Conservation (phyloP, 2,113 vertebrate genomes). For the Pipra filicauda region DNA sequence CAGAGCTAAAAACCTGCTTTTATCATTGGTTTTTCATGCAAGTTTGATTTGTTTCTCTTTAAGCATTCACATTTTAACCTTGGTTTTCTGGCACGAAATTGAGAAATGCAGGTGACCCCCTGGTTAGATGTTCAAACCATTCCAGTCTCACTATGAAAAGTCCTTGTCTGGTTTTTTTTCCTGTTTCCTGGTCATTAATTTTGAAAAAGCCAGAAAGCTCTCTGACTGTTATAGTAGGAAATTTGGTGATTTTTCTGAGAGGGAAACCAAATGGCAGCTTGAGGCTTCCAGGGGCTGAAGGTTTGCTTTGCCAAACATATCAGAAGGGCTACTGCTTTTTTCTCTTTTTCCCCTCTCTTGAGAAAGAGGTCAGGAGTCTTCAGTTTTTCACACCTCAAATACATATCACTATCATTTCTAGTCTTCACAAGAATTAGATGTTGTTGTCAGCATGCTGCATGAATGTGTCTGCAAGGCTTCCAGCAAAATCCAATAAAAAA, state of each 20-base stretch:
- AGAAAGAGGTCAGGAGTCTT: neutral
- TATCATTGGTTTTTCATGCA: neutral
- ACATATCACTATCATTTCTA: neutral
- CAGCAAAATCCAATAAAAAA: neutral
- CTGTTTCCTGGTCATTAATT: neutral
- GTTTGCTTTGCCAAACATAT: neutral
- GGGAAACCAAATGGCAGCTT: neutral
- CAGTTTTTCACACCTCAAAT: neutral
- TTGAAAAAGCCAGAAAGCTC: neutral
- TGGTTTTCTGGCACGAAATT: neutral
- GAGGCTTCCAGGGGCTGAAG: neutral
- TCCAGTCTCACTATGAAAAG: neutral
- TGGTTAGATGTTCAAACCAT: neutral
- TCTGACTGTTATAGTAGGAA: neutral
- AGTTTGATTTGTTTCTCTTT: neutral
- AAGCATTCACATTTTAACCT: neutral
- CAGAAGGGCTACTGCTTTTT: neutral
- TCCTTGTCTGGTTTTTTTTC: neutral
- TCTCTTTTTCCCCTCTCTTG: neutral
- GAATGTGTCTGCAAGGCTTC: neutral
- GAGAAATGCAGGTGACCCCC: neutral
- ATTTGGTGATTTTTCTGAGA: neutral
- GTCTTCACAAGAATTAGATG: neutral
- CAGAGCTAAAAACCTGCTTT: neutral
- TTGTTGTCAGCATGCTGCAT: accelerated